Evolutionary conservation across 2,888 invertebrate genomes (phyloP).

Genomic region (Arenicola marina): DNA sequence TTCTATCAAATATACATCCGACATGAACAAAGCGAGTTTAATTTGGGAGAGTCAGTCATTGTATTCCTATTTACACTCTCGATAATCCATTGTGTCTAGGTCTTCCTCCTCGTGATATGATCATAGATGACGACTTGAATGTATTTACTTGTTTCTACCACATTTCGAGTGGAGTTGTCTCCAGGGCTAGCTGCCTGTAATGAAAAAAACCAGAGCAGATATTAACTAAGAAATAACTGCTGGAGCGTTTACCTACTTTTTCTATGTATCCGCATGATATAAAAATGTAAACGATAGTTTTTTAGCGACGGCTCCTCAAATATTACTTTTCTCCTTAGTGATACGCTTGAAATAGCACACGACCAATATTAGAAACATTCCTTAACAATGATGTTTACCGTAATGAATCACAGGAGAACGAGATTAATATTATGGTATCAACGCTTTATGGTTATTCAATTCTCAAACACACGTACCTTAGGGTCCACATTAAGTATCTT

Average conservation of each 20-base stretch:
- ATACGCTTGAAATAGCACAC: too few relatives aligned
- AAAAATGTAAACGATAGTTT: too few relatives aligned
- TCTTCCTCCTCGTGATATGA: slow-evolving; percentile 67
- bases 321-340: too few relatives aligned
- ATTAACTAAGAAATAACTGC: background rate
- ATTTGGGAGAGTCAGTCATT: too few relatives aligned
- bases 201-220: slow-evolving; percentile 23
- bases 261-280: background rate
- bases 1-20: too few relatives aligned
- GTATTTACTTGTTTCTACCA: slow-evolving; percentile 71
- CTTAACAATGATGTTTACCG: too few relatives aligned
- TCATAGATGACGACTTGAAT: slow-evolving; percentile 80
- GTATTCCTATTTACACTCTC: too few relatives aligned
- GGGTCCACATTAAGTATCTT: slow-evolving; percentile 78
- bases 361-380: too few relatives aligned
- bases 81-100: slow-evolving; percentile 40
- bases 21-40: too few relatives aligned
- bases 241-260: background rate
- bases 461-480: slow-evolving; percentile 44
- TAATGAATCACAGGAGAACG: too few relatives aligned
- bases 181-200: slow-evolving; percentile 65
- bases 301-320: too few relatives aligned
- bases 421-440: background rate
- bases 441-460: too few relatives aligned
- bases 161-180: slow-evolving; percentile 70